phyloP scores from a whole-genome alignment of 2,797 vertebrate genomes.

The Leptodactylus fallax region DNA sequence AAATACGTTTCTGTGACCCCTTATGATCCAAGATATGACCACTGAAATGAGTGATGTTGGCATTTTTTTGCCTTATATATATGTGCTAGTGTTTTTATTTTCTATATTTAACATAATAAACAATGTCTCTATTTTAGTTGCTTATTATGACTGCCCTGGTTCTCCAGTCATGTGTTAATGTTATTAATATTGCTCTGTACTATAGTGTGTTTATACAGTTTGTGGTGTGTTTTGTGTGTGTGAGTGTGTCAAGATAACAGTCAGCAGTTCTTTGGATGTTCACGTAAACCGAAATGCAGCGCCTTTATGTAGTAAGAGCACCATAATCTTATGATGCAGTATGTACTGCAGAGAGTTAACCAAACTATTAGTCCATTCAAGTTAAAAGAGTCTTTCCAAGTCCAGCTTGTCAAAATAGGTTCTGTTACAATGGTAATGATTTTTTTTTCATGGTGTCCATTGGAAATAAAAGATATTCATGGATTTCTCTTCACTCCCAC shows the following conservation, averaged over 20 bases:
- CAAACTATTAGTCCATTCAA: no score
- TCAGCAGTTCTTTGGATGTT: neutral
- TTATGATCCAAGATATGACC: neutral
- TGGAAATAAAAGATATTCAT: neutral
- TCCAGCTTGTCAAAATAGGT: no score
- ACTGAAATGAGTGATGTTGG: neutral
- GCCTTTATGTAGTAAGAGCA: no score
- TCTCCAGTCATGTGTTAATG: neutral
- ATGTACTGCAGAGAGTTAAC: no score
- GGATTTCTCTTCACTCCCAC: neutral
- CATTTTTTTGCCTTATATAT: neutral
- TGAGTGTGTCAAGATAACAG: neutral
- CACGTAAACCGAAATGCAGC: neutral
- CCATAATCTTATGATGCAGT: neutral
- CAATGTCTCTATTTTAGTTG: neutral
- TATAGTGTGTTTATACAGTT: constrained; percentile 14
- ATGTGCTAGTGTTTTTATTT: neutral
- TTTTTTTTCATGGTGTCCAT: neutral
- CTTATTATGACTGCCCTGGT: neutral
- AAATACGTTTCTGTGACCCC: no score
- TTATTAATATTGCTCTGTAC: neutral
- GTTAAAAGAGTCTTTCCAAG: no score
- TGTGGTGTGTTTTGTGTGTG: neutral
- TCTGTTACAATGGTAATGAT: neutral
- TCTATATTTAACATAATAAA: neutral